Evolutionary conservation across 2,113 vertebrate species (phyloP).

Genomic region (Labeo rohita): DNA sequence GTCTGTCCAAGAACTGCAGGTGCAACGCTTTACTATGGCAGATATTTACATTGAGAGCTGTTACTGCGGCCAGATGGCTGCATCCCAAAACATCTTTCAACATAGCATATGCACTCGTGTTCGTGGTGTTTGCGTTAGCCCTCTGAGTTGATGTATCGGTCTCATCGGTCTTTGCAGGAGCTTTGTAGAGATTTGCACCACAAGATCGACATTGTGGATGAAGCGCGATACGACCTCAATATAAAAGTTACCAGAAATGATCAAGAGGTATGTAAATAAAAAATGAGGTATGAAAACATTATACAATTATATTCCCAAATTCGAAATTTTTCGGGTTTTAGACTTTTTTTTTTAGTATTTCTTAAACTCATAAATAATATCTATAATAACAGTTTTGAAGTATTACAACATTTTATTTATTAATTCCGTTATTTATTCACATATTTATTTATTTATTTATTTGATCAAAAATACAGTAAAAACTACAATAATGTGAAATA

Average conservation of each 20-base stretch:
- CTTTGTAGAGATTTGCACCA: slow-evolving; percentile 72
- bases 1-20: slow-evolving; percentile 66
- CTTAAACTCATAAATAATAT: neutral
- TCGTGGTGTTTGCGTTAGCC: neutral
- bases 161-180: slow-evolving; percentile 54
- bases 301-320: neutral
- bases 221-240: slow-evolving; percentile 71
- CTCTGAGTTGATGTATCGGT: neutral
- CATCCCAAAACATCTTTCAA: neutral
- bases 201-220: slow-evolving; percentile 72
- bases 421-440: too few relatives aligned
- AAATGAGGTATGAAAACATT: slow-evolving; percentile 21
- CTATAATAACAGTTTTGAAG: neutral
- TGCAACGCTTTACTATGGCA: slow-evolving; percentile 6
- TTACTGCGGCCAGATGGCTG: neutral
- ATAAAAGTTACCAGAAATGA: slow-evolving; percentile 73
- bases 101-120: neutral
- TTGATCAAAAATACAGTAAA: neutral
- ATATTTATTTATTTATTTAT: too few relatives aligned
- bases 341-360: too few relatives aligned
- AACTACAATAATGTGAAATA: neutral
- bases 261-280: slow-evolving; percentile 62
- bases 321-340: neutral
- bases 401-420: neutral
- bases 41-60: neutral